Base-by-base conservation (phyloP, 2,797 vertebrate species). In the Arrhamphus sclerolepis region DNA sequence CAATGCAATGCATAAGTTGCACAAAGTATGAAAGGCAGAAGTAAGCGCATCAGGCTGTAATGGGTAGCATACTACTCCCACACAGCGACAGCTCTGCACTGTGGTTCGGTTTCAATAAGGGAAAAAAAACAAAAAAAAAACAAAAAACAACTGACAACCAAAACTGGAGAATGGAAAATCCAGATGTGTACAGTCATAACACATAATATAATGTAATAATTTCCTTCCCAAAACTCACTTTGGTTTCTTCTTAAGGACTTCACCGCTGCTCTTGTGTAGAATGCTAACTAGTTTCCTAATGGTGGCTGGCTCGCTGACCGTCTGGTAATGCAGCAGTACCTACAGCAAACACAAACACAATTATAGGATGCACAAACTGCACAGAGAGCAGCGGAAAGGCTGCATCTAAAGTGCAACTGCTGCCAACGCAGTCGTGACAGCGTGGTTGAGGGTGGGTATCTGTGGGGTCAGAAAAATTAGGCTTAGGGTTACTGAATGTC, bases 241-340 rank as follows among this genome's bases (percentile, higher is more conserved):
- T 24, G 98, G 98, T 77, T 96, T 99, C 89, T 98, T 98, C 92
- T 99, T 98, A 44, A 94, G 93, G 63, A 99, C 94, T 87, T 99
- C 97, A 0, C 96, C 97, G 9, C 94, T 98, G 89, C 93, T 98
- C 90, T 99, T 99, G 83, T 96, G 96, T 39, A 99, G 90, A 53
- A 98, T 56, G 7, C 96, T 98, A 49, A 99, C 80, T 34, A 99
- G 82, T 80, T 93, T 96, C 75, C 89, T 94, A 70, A 99, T 94
- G 70, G 95, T 94, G 31, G 96, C 97, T 1, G 97, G 98, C 65
- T 99, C 97, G 54, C 96, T 99, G 67, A 99, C 78, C 1, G 98
- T 98, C 85, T 98, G 97, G 85, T 97, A 99, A 85, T 99, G 95
- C 87, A 99, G 84, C 86, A 99, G 89, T 19, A 99, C 93, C 98